Evolutionary conservation across 1,140 invertebrate species (phyloP), one percentile per base, ranked within the genome.

Genomic region (Scaptomyza hsui): DNA sequence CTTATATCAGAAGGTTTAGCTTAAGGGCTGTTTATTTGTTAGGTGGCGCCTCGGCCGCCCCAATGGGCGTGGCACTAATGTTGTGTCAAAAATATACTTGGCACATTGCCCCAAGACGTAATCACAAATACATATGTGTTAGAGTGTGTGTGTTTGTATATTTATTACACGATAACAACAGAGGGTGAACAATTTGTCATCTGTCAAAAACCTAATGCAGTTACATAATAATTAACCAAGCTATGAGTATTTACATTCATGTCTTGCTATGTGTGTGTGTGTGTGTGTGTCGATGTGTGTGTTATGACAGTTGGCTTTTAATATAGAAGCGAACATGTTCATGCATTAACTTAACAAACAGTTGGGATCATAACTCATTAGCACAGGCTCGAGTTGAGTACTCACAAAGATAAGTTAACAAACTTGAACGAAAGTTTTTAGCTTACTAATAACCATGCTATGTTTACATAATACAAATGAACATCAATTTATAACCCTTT

Each of bases 211-310:
- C 63, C 47, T 85, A 83, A 83, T 83, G 80, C 80, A 86, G 73
- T 81, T 88, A 71, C 68, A 71, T 71, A 81, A 86, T 86, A 86
- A 88, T 86, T 86, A 88, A 75, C 73, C 67, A 62, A 61, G 53
- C 70, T 52, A 37, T 24, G 13, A 13, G 18, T 55, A 41, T 52
- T 41, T 51, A 26, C 13, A 55, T 15, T 32, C 13, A 16, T 39
- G 15, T 52, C 12, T 21, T 5, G 7, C 10, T 52, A 24, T 24
- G 18, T 44, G n/a, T 15, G 7, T 19, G 0, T 24, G 12, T 29
- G n/a, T n/a, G n/a, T n/a, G n/a, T n/a, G n/a, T n/a, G 13, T 15
- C 32, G 52, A 21, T 55, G 37, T 18, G 18, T 37, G 13, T 15
- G 4, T 21, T 47, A 13, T 47, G 19, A 5, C 42, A 2, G 19